These are phyloP conservation scores for Parnassius apollo DNA, from an alignment of 2,888 invertebrate genomes.

Conservation along the genomic window DNA sequence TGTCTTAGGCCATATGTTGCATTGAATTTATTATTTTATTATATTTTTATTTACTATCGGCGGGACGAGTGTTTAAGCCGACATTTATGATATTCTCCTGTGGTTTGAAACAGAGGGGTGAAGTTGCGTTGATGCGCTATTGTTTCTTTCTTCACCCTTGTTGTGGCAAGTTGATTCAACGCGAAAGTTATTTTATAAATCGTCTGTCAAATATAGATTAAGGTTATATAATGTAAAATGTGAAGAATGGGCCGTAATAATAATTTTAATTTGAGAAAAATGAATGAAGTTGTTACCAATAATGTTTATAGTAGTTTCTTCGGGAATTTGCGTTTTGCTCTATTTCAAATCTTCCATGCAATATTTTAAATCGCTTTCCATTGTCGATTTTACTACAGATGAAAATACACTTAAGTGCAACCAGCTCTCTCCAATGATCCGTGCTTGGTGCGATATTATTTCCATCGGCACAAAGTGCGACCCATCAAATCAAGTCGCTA, in stretches of 20 bases:
- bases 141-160: slow-evolving; percentile 73
- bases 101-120: slow-evolving; percentile 67
- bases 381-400: slow-evolving; percentile 57
- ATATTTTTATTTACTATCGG: slow-evolving; percentile 78
- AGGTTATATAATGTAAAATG: neutral
- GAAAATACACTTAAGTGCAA: slow-evolving; percentile 61
- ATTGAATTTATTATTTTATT: slow-evolving; percentile 77
- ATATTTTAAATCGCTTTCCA: slow-evolving; percentile 60
- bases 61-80: slow-evolving; percentile 79
- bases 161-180: slow-evolving; percentile 65
- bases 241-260: slow-evolving; percentile 7
- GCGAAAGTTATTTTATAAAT: slow-evolving; percentile 29
- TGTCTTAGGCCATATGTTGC: slow-evolving; percentile 71
- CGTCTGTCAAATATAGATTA: slow-evolving; percentile 8
- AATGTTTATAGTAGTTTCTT: slow-evolving; percentile 14
- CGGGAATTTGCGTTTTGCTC: slow-evolving; percentile 21
- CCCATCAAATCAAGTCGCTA: slow-evolving; percentile 63
- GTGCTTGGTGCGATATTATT: slow-evolving; percentile 58
- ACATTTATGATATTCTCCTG: slow-evolving; percentile 79
- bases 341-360: slow-evolving; percentile 37
- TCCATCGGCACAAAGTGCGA: slow-evolving; percentile 50
- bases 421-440: slow-evolving; percentile 58
- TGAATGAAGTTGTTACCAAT: neutral
- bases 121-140: slow-evolving; percentile 60
- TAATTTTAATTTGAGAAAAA: neutral